phyloP scores from a whole-genome alignment of 2,113 vertebrate genomes.

The Python bivittatus region DNA sequence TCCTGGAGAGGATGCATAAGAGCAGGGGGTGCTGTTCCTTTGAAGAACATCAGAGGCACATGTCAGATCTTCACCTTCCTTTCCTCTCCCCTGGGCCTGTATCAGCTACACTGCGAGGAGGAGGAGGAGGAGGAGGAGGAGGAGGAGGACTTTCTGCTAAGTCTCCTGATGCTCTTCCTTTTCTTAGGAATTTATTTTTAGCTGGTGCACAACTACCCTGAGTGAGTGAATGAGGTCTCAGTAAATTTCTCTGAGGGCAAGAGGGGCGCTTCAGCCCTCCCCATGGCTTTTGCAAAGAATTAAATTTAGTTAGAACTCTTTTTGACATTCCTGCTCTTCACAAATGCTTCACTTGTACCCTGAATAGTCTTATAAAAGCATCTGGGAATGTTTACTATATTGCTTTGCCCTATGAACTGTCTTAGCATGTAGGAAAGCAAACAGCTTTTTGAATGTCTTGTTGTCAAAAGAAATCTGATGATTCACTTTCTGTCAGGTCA shows the following conservation, averaged over 20 bases:
- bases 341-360: not conserved
- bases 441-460: not conserved
- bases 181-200: not conserved
- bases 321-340: not conserved
- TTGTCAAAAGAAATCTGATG: not conserved
- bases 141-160: no score
- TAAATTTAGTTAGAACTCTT: not conserved
- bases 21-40: not conserved
- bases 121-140: no score
- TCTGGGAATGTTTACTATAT: not conserved
- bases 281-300: not conserved
- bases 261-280: not conserved
- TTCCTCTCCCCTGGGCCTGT: not conserved
- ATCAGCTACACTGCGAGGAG: not conserved
- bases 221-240: not conserved
- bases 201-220: not conserved
- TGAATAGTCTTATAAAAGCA: not conserved
- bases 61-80: not conserved
- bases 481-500: not conserved
- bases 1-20: not conserved
- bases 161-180: not conserved
- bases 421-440: not conserved
- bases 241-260: not conserved
- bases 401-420: not conserved
- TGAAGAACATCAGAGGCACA: not conserved